phyloP scores from a whole-genome alignment of 2,797 vertebrate species.

The Chrosomus eos region DNA sequence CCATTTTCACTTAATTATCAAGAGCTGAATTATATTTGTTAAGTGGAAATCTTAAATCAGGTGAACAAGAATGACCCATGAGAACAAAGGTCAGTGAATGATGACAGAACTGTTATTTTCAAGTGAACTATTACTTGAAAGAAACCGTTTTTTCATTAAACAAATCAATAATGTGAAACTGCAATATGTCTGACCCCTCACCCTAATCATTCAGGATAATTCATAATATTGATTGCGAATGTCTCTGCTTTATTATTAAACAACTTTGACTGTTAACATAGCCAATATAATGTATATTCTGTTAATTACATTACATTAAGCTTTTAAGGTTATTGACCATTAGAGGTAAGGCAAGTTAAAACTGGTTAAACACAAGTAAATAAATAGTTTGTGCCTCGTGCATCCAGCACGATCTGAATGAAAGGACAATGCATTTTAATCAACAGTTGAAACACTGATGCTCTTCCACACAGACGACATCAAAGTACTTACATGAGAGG shows the following conservation, averaged over 20 bases:
- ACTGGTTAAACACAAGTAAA: slow-evolving; percentile 1
- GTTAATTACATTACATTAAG: too few species aligned
- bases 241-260: neutral
- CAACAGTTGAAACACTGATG: slow-evolving; percentile 26
- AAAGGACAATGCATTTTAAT: neutral
- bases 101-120: neutral
- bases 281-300: neutral
- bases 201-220: neutral
- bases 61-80: neutral
- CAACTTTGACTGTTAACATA: neutral
- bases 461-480: neutral
- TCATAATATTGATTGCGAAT: neutral
- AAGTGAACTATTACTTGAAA: neutral
- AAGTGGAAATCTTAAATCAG: neutral
- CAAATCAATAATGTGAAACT: slow-evolving; percentile 1
- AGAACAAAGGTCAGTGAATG: neutral
- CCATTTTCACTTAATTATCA: neutral
- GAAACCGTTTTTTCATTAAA: neutral
- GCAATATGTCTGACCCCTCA: neutral
- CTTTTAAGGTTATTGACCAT: neutral
- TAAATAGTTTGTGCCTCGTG: neutral
- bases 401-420: neutral
- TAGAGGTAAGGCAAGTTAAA: neutral
- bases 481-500: slow-evolving; percentile 87
- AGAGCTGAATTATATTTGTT: neutral